Conservation (phyloP, 2,888 invertebrate genomes). For the Thera britannica region DNA sequence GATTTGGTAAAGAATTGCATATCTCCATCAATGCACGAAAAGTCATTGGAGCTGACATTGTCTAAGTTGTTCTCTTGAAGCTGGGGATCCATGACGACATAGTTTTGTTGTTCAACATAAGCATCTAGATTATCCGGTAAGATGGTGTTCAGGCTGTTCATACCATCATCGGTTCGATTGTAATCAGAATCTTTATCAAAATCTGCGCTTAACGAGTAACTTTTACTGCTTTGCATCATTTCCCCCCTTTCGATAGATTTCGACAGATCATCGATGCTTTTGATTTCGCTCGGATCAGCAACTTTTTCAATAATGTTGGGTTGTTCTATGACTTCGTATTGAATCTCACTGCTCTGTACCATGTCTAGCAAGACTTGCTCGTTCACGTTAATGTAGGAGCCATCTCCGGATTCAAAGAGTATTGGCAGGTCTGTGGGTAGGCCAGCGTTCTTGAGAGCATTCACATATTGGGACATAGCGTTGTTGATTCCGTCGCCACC, state of each 20-base stretch:
- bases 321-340: constrained; percentile 82
- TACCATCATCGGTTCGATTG: constrained; percentile 67
- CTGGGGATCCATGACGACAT: constrained; percentile 68
- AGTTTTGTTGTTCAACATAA: constrained; percentile 75
- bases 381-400: constrained; percentile 86
- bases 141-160: constrained; percentile 72
- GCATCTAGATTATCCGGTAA: constrained; percentile 76
- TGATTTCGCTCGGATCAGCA: constrained; percentile 78
- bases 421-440: constrained; percentile 82
- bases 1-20: constrained; percentile 81
- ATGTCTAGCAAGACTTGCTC: constrained; percentile 86
- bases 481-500: constrained; percentile 63
- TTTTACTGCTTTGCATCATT: constrained; percentile 69
- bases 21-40: constrained; percentile 77
- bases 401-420: constrained; percentile 87
- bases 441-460: constrained; percentile 76
- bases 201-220: constrained; percentile 54
- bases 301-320: constrained; percentile 81
- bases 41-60: constrained; percentile 67
- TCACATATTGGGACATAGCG: constrained; percentile 81
- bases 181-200: constrained; percentile 65
- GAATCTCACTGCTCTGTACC: constrained; percentile 82
- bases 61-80: constrained; percentile 68
- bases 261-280: constrained; percentile 79
- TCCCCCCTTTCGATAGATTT: constrained; percentile 79